Percentiles rank a stretch among this genome's conserved stretches.
These are phyloP conservation scores for Amblyjoppa fuscipennis DNA, from an alignment of 2,888 invertebrate genomes.

Conservation along the genomic window DNA sequence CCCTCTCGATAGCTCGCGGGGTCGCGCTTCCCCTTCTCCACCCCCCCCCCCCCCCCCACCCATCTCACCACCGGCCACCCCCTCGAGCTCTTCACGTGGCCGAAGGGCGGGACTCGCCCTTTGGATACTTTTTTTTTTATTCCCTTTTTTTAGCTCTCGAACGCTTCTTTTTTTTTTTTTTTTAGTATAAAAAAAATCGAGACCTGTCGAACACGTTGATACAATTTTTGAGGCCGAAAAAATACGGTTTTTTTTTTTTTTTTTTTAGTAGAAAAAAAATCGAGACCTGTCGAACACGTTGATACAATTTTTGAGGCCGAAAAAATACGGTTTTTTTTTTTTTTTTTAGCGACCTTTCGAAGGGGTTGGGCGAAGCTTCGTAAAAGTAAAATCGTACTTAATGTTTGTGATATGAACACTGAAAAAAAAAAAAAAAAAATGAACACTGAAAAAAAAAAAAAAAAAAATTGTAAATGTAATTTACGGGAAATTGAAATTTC, in stretches of 20 bases:
- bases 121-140: background rate
- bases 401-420: no score
- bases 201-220: background rate
- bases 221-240: background rate
- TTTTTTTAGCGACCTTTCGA: background rate
- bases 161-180: background rate
- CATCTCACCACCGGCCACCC: background rate
- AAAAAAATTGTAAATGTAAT: no score
- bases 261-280: background rate
- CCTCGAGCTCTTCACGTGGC: background rate
- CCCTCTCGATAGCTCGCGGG: constrained; percentile 4
- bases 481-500: no score
- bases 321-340: background rate
- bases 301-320: background rate
- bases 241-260: background rate
- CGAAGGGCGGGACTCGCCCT: background rate
- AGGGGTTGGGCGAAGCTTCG: no score
- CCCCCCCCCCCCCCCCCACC: background rate
- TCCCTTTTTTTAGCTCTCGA: background rate
- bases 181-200: background rate
- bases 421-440: no score
- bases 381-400: no score
- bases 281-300: background rate
- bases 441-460: no score
- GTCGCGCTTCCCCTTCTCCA: background rate